Base-by-base conservation (phyloP, 2,113 vertebrate genomes). In the Engraulis encrasicolus region DNA sequence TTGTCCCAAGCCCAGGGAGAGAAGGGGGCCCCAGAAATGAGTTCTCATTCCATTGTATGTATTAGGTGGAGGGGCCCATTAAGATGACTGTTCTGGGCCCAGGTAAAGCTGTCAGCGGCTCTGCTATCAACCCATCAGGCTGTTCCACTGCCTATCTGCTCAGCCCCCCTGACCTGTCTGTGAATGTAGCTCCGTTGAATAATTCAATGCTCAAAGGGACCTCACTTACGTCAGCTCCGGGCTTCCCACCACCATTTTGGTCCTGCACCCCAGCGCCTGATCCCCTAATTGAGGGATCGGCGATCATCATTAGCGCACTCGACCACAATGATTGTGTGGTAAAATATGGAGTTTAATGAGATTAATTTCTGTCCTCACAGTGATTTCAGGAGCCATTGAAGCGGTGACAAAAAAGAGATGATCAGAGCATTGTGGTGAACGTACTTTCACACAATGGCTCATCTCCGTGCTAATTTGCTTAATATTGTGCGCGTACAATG, bases 381-480 rank as follows among this genome's bases (percentile, higher is more conserved):
- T 90, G 91, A 91, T 90, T 92, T 87, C 84, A 87, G 88, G 87
- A 89, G 84, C 90, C 87, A 90, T 85, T 90, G 82, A 84, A 85
- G 87, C 84, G n/a, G 84, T 37, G 85, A 91, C 88, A 93, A 92
- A 90, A n/a, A 91, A 89, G 89, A 92, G 84, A 91, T 84, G 90
- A 93, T 91, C 88, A 87, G 74, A 77, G 83, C 87, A 90, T 93
- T 93, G 91, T 92, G 83, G 87, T 83, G 83, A 85, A 89, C 83
- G 50, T n/a, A 81, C 83, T 81, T n/a, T 88, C 87, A 80, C 82
- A 89, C 88, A 87, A 89, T 86, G 79, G 79, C 89, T 92, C 91
- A 90, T 90, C 88, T 90, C 88, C 87, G 23, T 85, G 89, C 83
- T 91, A 91, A 94, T 94, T 93, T 92, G 83, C 79, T 86, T 91